Evolutionary conservation across 2,888 invertebrate genomes (phyloP), one percentile per base, ranked within the genome.

Genomic region (Xestoiulus laeticollis): DNA sequence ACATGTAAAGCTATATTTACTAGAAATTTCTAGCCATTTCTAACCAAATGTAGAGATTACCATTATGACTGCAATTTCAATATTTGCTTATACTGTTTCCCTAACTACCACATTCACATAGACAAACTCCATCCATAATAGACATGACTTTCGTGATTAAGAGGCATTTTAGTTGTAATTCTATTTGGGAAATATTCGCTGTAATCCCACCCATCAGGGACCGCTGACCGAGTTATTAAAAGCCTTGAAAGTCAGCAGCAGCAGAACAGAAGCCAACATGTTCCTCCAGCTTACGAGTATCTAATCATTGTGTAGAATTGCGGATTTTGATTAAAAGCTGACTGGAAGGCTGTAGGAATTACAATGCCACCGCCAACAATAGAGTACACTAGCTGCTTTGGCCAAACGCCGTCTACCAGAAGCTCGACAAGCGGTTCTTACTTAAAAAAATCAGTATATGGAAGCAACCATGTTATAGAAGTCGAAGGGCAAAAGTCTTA

Each of bases 401-500:
- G 26, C 68, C 68, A 22, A 68, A 30, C 30, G 78, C 30, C 1
- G 26, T 22, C 22, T 22, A 26, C 68, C 22, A 68, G 22, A 68
- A 68, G 22, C 22, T 6, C 68, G 68, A 12, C 68, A 68, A 78
- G 78, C 26, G 26, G 30, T 78, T 78, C 78, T 78, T 78, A 30
- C 30, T 78, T 26, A 26, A 30, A 68, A 59, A 78, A 68, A 22
- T 78, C 78, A 78, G 78, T 78, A 30, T 30, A 78, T 78, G 78
- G 30, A 78, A 78, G 78, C 78, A 78, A 26, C 30, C 12, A 22
- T 22, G 68, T 78, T 30, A 14, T n/a, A 78, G 78, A 78, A 12
- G 78, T 78, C 78, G 12, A 78, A 78, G 78, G 78, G 30, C 78
- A 78, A 30, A 78, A 78, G 30, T 78, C 78, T 78, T 78, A 14